Evolutionary conservation across 2,888 invertebrate species (phyloP).

Genomic region (Dicranocentrus wangi): DNA sequence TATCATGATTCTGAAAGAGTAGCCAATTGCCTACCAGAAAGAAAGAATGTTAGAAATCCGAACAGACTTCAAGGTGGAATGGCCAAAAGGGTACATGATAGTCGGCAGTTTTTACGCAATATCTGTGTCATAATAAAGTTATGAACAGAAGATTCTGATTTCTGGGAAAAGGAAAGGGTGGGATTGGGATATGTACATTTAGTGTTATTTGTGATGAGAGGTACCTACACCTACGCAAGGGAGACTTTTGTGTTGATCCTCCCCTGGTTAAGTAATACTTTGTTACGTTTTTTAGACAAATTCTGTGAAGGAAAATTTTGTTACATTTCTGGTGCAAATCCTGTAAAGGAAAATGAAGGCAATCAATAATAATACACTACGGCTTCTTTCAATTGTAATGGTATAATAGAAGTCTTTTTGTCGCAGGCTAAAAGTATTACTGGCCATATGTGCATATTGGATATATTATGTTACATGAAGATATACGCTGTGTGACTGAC

Average conservation of each 20-base stretch:
- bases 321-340: no score
- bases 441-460: neutral
- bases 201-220: neutral
- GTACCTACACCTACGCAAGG: neutral
- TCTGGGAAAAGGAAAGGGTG: neutral
- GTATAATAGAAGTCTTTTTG: neutral
- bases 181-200: neutral
- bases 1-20: no score
- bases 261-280: neutral
- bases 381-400: neutral
- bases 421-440: neutral
- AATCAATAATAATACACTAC: slow-evolving; percentile 9
- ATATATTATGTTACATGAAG: neutral
- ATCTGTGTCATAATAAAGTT: no score
- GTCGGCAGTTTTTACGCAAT: no score
- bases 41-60: no score
- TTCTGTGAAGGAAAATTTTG: neutral
- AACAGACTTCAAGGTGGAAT: no score
- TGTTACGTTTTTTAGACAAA: neutral
- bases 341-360: slow-evolving; percentile 5
- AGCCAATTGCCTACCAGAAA: no score
- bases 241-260: neutral
- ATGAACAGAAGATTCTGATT: no score
- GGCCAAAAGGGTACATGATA: no score
- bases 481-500: neutral